These are phyloP conservation scores for Cephalotes varians DNA, from an alignment of 2,888 invertebrate species.

Conservation along the genomic window DNA sequence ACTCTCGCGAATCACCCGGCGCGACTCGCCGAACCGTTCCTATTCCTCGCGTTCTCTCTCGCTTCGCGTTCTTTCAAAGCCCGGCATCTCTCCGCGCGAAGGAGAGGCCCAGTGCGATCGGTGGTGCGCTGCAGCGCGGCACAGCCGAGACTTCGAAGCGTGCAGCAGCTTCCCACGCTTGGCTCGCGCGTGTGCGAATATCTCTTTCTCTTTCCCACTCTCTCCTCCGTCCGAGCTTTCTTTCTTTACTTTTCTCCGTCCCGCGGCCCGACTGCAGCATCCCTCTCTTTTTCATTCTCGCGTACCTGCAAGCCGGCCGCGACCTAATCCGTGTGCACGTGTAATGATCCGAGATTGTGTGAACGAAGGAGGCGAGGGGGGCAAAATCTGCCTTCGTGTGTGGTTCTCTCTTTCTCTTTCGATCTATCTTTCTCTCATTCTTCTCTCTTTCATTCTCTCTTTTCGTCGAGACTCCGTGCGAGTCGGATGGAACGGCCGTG, in stretches of 20 bases:
- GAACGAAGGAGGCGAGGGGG: constrained; percentile 30
- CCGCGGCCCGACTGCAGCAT: constrained; percentile 63
- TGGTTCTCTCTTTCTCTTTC: constrained; percentile 40
- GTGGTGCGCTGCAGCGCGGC: constrained; percentile 56
- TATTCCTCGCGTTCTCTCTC: constrained; percentile 17
- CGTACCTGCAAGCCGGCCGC: constrained; percentile 68
- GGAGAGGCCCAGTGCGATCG: constrained; percentile 70
- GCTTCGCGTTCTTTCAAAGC: constrained; percentile 61
- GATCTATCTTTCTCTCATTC: constrained; percentile 22
- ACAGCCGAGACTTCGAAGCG: constrained; percentile 72
- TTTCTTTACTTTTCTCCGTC: constrained; percentile 36
- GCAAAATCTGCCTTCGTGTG: constrained; percentile 54
- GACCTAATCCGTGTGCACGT: constrained; percentile 68
- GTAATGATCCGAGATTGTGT: constrained; percentile 44
- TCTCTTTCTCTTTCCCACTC: constrained; percentile 39
- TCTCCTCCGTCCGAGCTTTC: constrained; percentile 40
- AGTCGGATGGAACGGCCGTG: constrained; percentile 51
- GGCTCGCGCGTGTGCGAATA: constrained; percentile 64
- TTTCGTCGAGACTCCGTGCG: not conserved
- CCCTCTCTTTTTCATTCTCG: constrained; percentile 63
- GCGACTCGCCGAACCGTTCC: constrained; percentile 45
- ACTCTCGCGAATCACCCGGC: constrained; percentile 31
- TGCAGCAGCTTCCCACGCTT: constrained; percentile 78
- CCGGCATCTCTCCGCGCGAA: constrained; percentile 63
- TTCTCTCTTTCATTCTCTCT: not conserved